These are phyloP conservation scores for Rhadina sibilatrix DNA, from an alignment of 2,113 vertebrate genomes.

Conservation along the genomic window DNA sequence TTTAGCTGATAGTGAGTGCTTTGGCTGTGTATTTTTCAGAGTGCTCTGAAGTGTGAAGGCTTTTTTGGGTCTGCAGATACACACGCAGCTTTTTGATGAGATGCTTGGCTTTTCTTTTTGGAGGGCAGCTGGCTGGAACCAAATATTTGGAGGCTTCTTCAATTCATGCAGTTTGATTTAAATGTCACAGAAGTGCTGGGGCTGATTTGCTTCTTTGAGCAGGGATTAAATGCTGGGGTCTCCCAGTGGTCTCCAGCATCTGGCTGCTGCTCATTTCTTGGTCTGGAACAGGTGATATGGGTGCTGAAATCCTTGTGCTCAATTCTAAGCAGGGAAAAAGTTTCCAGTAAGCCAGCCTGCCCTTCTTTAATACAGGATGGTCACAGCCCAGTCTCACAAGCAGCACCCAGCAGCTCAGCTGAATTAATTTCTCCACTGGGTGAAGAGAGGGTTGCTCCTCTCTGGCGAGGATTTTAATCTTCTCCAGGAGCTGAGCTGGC, in stretches of 20 bases:
- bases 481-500: neutral
- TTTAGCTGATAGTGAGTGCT: neutral
- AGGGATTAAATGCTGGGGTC: neutral
- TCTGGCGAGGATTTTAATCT: neutral
- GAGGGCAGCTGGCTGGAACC: neutral
- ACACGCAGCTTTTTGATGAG: neutral
- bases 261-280: neutral
- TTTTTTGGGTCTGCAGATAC: neutral
- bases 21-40: constrained; percentile 39
- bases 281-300: neutral
- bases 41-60: constrained; percentile 41
- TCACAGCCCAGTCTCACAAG: neutral
- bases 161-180: neutral
- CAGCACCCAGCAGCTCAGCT: neutral
- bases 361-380: neutral
- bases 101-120: neutral
- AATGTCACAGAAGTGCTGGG: neutral
- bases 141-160: neutral
- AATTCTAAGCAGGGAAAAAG: neutral
- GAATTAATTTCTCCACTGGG: neutral
- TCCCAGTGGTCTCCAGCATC: neutral
- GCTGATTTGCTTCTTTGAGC: neutral
- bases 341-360: neutral
- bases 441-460: neutral
- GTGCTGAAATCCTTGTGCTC: neutral